These are phyloP conservation scores for Echinometra lucunter DNA, from an alignment of 53 echinoderm and acorn worm species.

Conservation along the genomic window DNA sequence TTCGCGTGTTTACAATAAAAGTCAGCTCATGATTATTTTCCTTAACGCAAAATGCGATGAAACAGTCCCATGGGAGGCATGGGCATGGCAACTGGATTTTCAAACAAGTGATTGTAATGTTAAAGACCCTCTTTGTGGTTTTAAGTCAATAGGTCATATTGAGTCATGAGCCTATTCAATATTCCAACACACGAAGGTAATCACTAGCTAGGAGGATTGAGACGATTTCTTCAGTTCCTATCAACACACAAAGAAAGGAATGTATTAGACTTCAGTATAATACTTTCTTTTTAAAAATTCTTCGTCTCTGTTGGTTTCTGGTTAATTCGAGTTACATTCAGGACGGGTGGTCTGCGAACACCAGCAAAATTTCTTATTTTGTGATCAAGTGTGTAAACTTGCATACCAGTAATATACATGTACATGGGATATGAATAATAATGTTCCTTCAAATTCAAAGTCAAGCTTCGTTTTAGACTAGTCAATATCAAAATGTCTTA, in stretches of 20 bases:
- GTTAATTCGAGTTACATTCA: background rate
- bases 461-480: too few relatives aligned
- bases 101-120: background rate
- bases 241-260: background rate
- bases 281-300: background rate
- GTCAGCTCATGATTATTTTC: too few relatives aligned
- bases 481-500: too few relatives aligned
- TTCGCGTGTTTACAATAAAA: too few relatives aligned
- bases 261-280: background rate
- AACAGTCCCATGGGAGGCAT: too few relatives aligned
- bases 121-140: background rate
- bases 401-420: too few relatives aligned
- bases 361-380: too few relatives aligned
- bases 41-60: too few relatives aligned
- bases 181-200: background rate
- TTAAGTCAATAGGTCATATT: constrained; percentile 1
- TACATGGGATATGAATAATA: too few relatives aligned
- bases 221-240: background rate
- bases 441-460: too few relatives aligned
- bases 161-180: constrained; percentile 2
- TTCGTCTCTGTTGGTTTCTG: background rate
- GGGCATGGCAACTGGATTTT: too few relatives aligned
- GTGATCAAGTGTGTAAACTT: too few relatives aligned
- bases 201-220: background rate
- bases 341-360: background rate